These are phyloP conservation scores for Lordiphosa mommai DNA, from an alignment of 1,140 invertebrate species.

Conservation along the genomic window DNA sequence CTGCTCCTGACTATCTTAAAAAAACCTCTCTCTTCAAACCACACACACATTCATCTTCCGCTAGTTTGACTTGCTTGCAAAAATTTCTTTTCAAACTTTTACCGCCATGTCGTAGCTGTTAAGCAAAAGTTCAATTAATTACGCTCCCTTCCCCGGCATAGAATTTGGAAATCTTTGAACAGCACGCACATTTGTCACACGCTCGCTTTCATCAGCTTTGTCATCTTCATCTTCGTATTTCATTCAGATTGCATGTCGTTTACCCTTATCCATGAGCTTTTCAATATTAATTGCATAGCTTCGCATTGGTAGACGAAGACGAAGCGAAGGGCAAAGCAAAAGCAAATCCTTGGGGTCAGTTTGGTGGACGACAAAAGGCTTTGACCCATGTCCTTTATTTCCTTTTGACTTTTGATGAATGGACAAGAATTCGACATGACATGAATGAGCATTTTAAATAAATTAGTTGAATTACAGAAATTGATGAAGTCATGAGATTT, in stretches of 20 bases:
- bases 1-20: too few relatives aligned
- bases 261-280: conserved; percentile 51
- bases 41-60: background rate
- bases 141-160: conserved; percentile 13
- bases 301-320: conserved; percentile 17
- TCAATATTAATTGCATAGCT: conserved; percentile 71
- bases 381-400: conserved; percentile 48
- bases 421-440: conserved; percentile 66
- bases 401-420: conserved; percentile 72
- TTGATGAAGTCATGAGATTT: conserved; percentile 43
- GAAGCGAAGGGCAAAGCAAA: background rate
- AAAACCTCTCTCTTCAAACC: too few relatives aligned
- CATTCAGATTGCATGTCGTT: conserved; percentile 36
- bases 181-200: conserved; percentile 65
- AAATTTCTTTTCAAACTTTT: too few relatives aligned
- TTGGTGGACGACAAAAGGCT: conserved; percentile 1
- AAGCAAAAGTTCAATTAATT: conserved; percentile 52
- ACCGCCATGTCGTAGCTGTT: background rate
- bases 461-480: conserved; percentile 70
- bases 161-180: conserved; percentile 62
- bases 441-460: conserved; percentile 77
- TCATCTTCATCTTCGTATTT: conserved; percentile 38
- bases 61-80: too few relatives aligned
- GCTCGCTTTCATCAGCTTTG: conserved; percentile 68
- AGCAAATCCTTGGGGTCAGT: background rate